Percentiles rank a stretch among this genome's conserved stretches.
Conservation (phyloP, 2,888 invertebrate species). For the Chrysolina oricalcia region DNA sequence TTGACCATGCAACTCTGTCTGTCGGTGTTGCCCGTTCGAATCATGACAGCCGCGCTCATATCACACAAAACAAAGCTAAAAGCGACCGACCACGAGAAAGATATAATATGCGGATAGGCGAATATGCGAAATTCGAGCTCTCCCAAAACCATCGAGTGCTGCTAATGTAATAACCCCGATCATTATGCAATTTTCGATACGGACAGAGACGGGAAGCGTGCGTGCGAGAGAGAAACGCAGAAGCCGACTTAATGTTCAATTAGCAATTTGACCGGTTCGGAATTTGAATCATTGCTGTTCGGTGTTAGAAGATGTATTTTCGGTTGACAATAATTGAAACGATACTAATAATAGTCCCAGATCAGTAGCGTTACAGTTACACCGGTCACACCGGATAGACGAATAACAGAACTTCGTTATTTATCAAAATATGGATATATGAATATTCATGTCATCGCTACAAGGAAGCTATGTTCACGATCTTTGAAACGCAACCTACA, state of each 20-base stretch:
- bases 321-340: slow-evolving; percentile 21
- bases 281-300: slow-evolving; percentile 30
- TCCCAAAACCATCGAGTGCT: slow-evolving; percentile 34
- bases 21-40: slow-evolving; percentile 47
- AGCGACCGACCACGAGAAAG: slow-evolving; percentile 41
- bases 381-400: not conserved
- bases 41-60: slow-evolving; percentile 51
- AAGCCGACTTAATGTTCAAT: slow-evolving; percentile 46
- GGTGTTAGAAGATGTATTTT: slow-evolving; percentile 24
- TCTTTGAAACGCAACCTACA: not conserved
- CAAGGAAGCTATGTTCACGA: slow-evolving; percentile 4
- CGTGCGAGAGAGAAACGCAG: slow-evolving; percentile 6
- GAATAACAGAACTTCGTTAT: not conserved
- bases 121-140: slow-evolving; percentile 39
- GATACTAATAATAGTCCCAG: slow-evolving; percentile 22
- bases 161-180: slow-evolving; percentile 47
- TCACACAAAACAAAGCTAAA: slow-evolving; percentile 48
- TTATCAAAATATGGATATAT: not conserved
- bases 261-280: slow-evolving; percentile 46
- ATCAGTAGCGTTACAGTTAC: slow-evolving; percentile 14
- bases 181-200: slow-evolving; percentile 49
- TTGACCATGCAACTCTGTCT: slow-evolving; percentile 55
- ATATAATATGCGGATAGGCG: slow-evolving; percentile 31
- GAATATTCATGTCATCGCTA: slow-evolving; percentile 14
- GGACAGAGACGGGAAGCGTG: slow-evolving; percentile 16